Conservation (phyloP, 2,888 invertebrate species). For the Melanostoma scalare region DNA sequence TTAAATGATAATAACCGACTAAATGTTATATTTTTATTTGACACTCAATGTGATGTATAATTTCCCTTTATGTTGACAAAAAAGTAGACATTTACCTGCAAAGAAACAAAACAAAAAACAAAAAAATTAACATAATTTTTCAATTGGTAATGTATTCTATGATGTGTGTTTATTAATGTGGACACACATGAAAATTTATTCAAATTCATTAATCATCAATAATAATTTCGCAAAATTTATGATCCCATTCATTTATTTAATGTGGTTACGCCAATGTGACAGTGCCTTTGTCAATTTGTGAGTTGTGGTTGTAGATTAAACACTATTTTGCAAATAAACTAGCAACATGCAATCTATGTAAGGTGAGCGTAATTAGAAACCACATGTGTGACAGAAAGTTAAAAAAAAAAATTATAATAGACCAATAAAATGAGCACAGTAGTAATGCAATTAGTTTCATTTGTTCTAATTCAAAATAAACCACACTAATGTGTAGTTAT, state of each 20-base stretch:
- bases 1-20: no score
- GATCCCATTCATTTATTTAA: conserved; percentile 36
- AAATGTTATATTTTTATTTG: no score
- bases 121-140: conserved; percentile 19
- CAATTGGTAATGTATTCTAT: neutral
- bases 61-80: no score
- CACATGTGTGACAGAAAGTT: conserved; percentile 31
- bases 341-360: conserved; percentile 28
- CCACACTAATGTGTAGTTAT: conserved; percentile 27
- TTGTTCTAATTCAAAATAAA: conserved; percentile 47
- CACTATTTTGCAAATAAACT: conserved; percentile 47
- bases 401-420: neutral
- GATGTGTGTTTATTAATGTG: neutral
- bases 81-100: neutral
- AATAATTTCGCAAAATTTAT: conserved; percentile 16
- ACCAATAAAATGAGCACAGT: conserved; percentile 46
- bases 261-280: conserved; percentile 59
- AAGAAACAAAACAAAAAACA: conserved; percentile 5
- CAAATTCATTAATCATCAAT: conserved; percentile 36
- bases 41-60: no score
- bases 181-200: conserved; percentile 3
- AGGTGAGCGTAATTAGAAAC: conserved; percentile 59
- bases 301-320: conserved; percentile 51
- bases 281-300: conserved; percentile 57
- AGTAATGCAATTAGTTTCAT: conserved; percentile 64